Evolutionary conservation across 2,113 vertebrate species (phyloP).

Genomic region (Lota lota): DNA sequence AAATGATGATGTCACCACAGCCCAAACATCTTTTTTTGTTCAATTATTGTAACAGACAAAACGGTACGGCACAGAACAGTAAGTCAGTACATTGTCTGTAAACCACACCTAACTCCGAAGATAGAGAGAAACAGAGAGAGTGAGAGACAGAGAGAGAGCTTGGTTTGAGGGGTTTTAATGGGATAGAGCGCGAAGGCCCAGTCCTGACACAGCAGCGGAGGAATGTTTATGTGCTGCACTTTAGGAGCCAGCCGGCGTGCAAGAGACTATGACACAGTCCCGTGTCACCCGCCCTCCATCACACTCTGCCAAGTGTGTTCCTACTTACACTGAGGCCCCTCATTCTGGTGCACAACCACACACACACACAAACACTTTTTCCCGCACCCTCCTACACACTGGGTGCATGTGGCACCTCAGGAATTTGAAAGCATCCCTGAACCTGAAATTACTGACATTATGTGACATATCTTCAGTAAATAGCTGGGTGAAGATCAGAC

Average conservation of each 20-base stretch:
- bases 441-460: conserved; percentile 9
- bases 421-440: conserved; percentile 19
- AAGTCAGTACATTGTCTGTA: too few relatives aligned
- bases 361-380: conserved; percentile 9
- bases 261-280: conserved; percentile 76
- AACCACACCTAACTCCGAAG: too few relatives aligned
- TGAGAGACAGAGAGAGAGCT: conserved; percentile 41
- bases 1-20: too few relatives aligned
- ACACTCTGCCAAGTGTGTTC: conserved; percentile 15
- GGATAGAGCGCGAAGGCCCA: conserved; percentile 64
- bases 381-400: conserved; percentile 5
- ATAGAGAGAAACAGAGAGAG: too few relatives aligned
- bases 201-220: conserved; percentile 72
- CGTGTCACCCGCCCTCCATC: conserved; percentile 60
- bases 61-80: too few relatives aligned
- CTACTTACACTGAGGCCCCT: conserved; percentile 18
- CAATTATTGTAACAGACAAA: too few relatives aligned
- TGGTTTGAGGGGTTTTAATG: conserved; percentile 71
- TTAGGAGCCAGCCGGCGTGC: conserved; percentile 69
- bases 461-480: conserved; percentile 22
- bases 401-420: conserved; percentile 31
- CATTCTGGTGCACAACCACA: conserved; percentile 1
- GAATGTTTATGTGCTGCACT: conserved; percentile 82
- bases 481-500: conserved; percentile 14
- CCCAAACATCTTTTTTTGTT: too few relatives aligned